Evolutionary conservation across 2,888 invertebrate species (phyloP).

Genomic region (Fragum whitleyi): DNA sequence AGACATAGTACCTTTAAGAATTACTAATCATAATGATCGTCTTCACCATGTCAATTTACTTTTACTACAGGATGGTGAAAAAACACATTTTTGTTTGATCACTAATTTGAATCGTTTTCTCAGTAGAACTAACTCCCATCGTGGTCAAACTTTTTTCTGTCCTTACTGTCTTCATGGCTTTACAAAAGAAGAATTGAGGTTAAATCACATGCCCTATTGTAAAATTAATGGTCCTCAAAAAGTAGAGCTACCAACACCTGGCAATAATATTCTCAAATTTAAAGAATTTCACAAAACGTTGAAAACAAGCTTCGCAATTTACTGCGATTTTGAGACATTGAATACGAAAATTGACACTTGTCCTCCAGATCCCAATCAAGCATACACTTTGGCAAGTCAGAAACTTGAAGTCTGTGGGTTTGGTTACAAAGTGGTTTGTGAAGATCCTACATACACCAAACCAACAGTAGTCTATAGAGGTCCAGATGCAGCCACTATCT

Average conservation of each 20-base stretch:
- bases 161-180: conserved; percentile 58
- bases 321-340: conserved; percentile 54
- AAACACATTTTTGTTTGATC: conserved; percentile 57
- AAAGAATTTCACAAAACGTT: conserved; percentile 51
- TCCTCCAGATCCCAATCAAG: neutral
- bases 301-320: conserved; percentile 53
- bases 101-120: conserved; percentile 56
- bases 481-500: conserved; percentile 1
- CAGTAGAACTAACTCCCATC: conserved; percentile 32
- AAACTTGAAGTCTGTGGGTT: conserved; percentile 28
- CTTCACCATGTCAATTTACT: conserved; percentile 60
- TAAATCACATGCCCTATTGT: conserved; percentile 47
- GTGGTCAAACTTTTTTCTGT: conserved; percentile 35
- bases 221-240: conserved; percentile 47
- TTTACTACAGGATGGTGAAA: conserved; percentile 37
- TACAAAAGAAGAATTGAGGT: conserved; percentile 18
- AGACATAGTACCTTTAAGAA: conserved; percentile 50
- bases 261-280: conserved; percentile 52
- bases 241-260: conserved; percentile 47
- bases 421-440: conserved; percentile 29
- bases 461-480: conserved; percentile 28
- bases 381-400: neutral
- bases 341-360: conserved; percentile 35
- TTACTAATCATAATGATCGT: conserved; percentile 30
- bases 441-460: conserved; percentile 4